Evolutionary conservation across 2,113 vertebrate genomes (phyloP), one percentile per base, ranked within the genome.

Genomic region (Platichthys stellatus): DNA sequence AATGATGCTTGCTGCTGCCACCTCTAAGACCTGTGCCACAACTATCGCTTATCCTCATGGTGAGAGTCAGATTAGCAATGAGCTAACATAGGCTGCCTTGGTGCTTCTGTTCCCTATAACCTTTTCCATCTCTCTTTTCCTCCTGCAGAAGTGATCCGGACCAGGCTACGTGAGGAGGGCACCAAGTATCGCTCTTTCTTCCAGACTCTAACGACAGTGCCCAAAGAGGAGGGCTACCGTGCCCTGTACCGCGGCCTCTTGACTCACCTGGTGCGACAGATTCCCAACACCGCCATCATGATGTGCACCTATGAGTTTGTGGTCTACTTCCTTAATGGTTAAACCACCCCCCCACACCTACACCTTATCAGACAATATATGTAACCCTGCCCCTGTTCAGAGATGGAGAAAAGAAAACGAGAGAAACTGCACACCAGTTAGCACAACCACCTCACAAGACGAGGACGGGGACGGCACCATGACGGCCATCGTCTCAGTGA

Each of bases 261-360:
- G 59, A 99, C 97, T 2, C 98, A 99, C 76, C 94, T 98, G 88
- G 92, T 99, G 84, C 96, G 98, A 84, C 98, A 99, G 93, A 99
- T 99, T 87, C 98, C 98, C 81, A 99, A 99, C 95, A 98, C 97
- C 0, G 98, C 97, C 86, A 99, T 99, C 88, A 97, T 98, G 96
- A 99, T 99, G 97, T 96, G 96, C 91, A 99, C 98, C 86, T 99
- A 98, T 65, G 98, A 99, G 95, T 72, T 99, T 84, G 97, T 98
- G 82, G 98, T 99, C 87, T 97, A 98, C 94, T 92, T 99, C 43
- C 95, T 99, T 0, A 96, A 96, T 56, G 96, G 97, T 95, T 98
- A 98, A 95, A 62, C 17, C 18, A 54, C 2, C 51, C 7, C 51
- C 20, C 51, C 51, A 21, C 51, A 54, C 51, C 51, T n/a, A 49